Conservation (phyloP, 2,797 vertebrate species). For the Clarias platycephalus region DNA sequence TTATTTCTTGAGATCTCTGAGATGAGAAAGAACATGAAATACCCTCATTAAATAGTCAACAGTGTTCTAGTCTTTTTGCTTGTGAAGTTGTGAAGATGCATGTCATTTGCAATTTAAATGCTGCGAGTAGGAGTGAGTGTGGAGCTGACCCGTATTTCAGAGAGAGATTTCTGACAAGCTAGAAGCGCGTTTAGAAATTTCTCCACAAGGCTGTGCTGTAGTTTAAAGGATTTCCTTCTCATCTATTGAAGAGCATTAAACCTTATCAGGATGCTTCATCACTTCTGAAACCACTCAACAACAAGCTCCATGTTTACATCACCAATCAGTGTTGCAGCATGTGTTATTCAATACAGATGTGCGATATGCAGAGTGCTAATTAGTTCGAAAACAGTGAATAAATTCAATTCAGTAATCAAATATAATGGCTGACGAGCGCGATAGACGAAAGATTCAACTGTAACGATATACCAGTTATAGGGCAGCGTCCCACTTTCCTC, state of each 20-base stretch:
- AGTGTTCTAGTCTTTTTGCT: conserved; percentile 17
- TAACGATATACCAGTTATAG: conserved; percentile 29
- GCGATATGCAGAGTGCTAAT: conserved; percentile 13
- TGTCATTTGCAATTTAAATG: conserved; percentile 43
- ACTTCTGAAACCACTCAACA: conserved; percentile 27
- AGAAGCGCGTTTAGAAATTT: background rate
- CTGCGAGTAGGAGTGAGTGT: conserved; percentile 18
- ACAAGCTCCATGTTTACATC: conserved; percentile 35
- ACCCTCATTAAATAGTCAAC: conserved; percentile 35
- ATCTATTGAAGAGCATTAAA: conserved; percentile 3
- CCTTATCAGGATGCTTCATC: conserved; percentile 33
- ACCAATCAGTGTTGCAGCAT: conserved; percentile 16
- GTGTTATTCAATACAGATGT: conserved; percentile 7
- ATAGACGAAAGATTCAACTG: background rate
- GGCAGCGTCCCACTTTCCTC: conserved; percentile 26
- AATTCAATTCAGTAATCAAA: conserved; percentile 2
- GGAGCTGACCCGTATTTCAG: conserved; percentile 35
- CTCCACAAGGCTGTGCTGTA: conserved; percentile 43
- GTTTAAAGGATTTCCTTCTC: background rate
- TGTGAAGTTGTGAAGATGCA: conserved; percentile 35
- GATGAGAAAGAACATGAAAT: conserved; percentile 23
- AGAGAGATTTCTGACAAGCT: background rate
- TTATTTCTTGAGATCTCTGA: conserved; percentile 6
- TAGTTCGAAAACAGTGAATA: conserved; percentile 5
- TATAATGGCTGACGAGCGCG: background rate